Evolutionary conservation across 2,113 vertebrate genomes (phyloP), one percentile per base, ranked within the genome.

Genomic region (Corapipo altera): DNA sequence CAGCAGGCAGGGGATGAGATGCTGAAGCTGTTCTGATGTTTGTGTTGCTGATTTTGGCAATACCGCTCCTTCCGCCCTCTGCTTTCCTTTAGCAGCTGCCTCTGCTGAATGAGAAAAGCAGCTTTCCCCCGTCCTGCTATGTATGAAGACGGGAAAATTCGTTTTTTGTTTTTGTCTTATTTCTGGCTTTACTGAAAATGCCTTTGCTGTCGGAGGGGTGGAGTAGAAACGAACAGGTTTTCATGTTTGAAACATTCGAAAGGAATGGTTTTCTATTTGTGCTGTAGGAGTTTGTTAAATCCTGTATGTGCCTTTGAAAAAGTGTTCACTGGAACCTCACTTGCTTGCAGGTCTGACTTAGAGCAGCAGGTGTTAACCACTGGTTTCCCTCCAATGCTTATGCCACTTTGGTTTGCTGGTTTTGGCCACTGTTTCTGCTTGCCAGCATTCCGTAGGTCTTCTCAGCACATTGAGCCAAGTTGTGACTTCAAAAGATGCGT

Each of bases 301-400:
- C 15, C 46, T 16, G 7, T 20, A 22, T 26, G 22, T 52, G 15
- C 28, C 55, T 91, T 86, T 70, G 37, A 37, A 66, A 80, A 91
- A 41, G 72, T 58, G 15, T 66, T 83, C 11, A 8, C 79, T 86
- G 64, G 26, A 83, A 33, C 12, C 22, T 76, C 2, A 1, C 46
- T 78, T 0, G 0, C 44, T 88, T 41, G 51, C 41, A 66, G 76
- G 52, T 67, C 44, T 86, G 80, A 54, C 37, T 81, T 84, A 14
- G 23, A 88, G 74, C 77, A 72, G 33, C 81, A 93, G 71, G 62
- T 89, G 71, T 81, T 86, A 61, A 71, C 44, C 39, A 49, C 32
- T 48, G 39, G 1, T 69, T 91, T 91, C 65, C 71, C 41, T 82
- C 48, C 0, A 0, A 43, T 0, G 0, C 54, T 72, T 58, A 72